A percentile compares a stretch with the other conserved stretches of the same genome.
Evolutionary conservation across 1,140 invertebrate species (phyloP).

Genomic region (Matsumurasca onukii): DNA sequence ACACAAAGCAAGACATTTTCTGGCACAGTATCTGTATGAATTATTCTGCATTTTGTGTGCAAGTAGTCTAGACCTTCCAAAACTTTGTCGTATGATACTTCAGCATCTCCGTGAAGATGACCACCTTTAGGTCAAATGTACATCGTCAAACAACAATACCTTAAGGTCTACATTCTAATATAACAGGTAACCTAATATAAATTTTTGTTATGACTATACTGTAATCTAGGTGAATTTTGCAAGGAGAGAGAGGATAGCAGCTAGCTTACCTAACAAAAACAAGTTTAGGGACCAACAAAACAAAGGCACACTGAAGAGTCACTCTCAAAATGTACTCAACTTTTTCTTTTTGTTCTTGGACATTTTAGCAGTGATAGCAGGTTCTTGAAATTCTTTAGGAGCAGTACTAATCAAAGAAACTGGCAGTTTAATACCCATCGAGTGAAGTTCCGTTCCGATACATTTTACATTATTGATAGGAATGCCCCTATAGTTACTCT

Average conservation of each 20-base stretch:
- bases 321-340: too few species aligned
- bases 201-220: too few species aligned
- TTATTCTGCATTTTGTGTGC: slow-evolving; percentile 96
- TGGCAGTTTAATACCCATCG: slow-evolving; percentile 85
- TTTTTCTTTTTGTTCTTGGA: slow-evolving; percentile 99
- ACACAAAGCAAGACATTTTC: slow-evolving; percentile 98
- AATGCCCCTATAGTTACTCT: slow-evolving; percentile 98
- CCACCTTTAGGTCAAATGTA: too few species aligned
- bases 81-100: slow-evolving; percentile 94
- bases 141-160: too few species aligned
- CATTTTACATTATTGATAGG: slow-evolving; percentile 91
- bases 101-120: too few species aligned
- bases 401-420: slow-evolving; percentile 89
- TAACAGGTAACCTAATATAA: too few species aligned
- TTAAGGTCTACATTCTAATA: too few species aligned
- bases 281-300: too few species aligned
- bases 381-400: slow-evolving; percentile 83
- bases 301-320: too few species aligned
- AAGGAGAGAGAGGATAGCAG: too few species aligned
- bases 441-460: slow-evolving; percentile 88
- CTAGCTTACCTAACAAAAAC: too few species aligned
- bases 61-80: slow-evolving; percentile 96
- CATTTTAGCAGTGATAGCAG: slow-evolving; percentile 70
- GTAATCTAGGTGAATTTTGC: too few species aligned
- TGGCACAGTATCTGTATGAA: slow-evolving; percentile 99